A percentile compares a stretch with the other conserved stretches of the same genome.
Evolutionary conservation across 2,888 invertebrate genomes (phyloP).

Genomic region (Amaurobius ferox): DNA sequence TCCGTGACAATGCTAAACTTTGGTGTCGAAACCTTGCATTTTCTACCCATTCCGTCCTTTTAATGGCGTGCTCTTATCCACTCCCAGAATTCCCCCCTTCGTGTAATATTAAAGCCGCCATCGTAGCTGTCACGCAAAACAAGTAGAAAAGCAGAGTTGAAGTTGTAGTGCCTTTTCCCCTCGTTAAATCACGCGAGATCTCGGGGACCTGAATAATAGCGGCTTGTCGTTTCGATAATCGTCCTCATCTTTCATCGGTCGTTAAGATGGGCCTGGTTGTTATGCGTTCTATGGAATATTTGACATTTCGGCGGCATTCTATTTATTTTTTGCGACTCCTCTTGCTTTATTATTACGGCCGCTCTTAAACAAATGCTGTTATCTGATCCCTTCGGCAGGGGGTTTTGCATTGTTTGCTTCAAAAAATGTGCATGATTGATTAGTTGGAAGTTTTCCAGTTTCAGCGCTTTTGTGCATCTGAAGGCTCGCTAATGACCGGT

Average conservation of each 20-base stretch:
- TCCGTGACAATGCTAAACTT: neutral
- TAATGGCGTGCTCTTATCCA: conserved; percentile 10
- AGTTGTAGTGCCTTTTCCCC: conserved; percentile 32
- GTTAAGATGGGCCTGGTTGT: conserved; percentile 36
- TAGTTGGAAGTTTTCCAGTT: neutral
- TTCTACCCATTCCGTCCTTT: conserved; percentile 4
- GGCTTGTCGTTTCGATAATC: conserved; percentile 48
- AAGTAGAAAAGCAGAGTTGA: conserved; percentile 30
- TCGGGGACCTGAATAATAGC: conserved; percentile 42
- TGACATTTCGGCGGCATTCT: conserved; percentile 21
- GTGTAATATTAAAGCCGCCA: conserved; percentile 22
- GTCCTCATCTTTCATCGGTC: conserved; percentile 52
- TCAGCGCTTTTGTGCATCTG: neutral
- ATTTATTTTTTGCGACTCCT: neutral
- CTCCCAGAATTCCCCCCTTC: conserved; percentile 16
- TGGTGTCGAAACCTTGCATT: conserved; percentile 5
- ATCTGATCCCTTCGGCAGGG: neutral
- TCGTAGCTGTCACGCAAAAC: conserved; percentile 53
- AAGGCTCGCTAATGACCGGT: no score
- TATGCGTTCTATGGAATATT: neutral
- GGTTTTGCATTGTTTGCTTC: neutral
- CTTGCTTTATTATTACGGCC: neutral
- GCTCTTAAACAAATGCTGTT: neutral
- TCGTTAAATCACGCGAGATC: conserved; percentile 44
- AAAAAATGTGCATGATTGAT: neutral